A percentile compares a stretch with the other conserved stretches of the same genome.
Evolutionary conservation across 2,888 invertebrate genomes (phyloP).

Genomic region (Pandemis heparana): DNA sequence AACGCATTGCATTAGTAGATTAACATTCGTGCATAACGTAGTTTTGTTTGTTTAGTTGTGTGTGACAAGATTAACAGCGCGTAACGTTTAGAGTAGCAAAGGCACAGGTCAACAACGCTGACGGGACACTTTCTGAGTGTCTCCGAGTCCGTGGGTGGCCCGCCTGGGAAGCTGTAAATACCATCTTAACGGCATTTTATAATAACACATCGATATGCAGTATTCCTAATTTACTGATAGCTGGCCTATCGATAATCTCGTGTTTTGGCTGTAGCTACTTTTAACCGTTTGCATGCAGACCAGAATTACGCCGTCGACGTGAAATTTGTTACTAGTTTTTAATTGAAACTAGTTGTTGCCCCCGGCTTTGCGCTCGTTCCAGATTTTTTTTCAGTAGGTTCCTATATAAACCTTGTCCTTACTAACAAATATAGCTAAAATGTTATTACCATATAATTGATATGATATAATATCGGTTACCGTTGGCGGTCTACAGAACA

Average conservation of each 20-base stretch:
- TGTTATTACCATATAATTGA: too few relatives aligned
- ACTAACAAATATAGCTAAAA: too few relatives aligned
- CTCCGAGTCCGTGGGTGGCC: slow-evolving; percentile 72
- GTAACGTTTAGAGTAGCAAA: slow-evolving; percentile 72
- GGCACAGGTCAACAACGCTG: slow-evolving; percentile 72
- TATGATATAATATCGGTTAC: too few relatives aligned
- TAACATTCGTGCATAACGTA: slow-evolving; percentile 30
- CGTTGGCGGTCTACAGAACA: too few relatives aligned
- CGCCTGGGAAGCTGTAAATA: slow-evolving; percentile 42
- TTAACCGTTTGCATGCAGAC: too few relatives aligned
- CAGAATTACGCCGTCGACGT: too few relatives aligned
- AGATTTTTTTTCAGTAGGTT: too few relatives aligned
- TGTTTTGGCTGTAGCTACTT: not conserved
- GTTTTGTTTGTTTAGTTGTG: slow-evolving; percentile 38
- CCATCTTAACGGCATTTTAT: slow-evolving; percentile 31
- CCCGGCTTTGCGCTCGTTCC: too few relatives aligned
- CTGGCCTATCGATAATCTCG: not conserved
- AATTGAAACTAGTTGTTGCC: too few relatives aligned
- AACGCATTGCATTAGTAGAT: slow-evolving; percentile 34
- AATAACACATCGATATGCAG: not conserved
- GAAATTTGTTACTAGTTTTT: too few relatives aligned
- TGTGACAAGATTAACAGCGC: slow-evolving; percentile 68
- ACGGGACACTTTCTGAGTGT: slow-evolving; percentile 67
- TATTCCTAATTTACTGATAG: not conserved
- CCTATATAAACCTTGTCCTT: too few relatives aligned